phyloP scores from a whole-genome alignment of 1,140 invertebrate species.

The Paralvinella palmiformis region DNA sequence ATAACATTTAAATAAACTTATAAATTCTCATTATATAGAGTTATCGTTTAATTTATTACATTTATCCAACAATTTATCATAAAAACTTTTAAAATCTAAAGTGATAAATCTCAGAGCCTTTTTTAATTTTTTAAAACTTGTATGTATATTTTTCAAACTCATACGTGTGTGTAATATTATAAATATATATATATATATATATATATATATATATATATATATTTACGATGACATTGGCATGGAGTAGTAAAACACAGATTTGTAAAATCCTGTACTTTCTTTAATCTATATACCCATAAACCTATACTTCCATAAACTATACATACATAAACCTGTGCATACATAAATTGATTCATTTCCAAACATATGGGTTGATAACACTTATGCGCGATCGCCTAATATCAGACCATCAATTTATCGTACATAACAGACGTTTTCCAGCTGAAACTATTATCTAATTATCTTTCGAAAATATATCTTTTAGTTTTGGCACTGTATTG shows the following conservation, averaged over 20 bases:
- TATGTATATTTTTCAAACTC: not conserved
- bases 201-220: conserved; percentile 4
- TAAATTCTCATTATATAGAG: not conserved
- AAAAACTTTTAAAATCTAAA: no score
- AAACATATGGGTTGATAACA: not conserved
- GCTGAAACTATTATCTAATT: no score
- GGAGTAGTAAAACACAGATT: no score
- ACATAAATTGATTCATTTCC: not conserved
- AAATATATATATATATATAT: conserved; percentile 3
- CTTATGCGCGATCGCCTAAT: no score
- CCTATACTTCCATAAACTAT: not conserved
- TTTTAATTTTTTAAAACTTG: no score
- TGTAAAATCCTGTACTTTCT: not conserved
- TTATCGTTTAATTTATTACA: not conserved
- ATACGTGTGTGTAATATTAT: not conserved
- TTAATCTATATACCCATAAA: not conserved
- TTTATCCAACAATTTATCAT: no score
- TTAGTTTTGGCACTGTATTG: no score
- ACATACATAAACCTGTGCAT: not conserved
- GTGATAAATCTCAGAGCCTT: no score
- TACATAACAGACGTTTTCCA: no score
- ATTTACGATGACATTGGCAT: not conserved
- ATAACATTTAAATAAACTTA: not conserved
- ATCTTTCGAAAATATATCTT: no score
- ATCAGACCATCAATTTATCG: no score